phyloP scores from a whole-genome alignment of 2,888 invertebrate species.

The Drosophila kuntzei region DNA sequence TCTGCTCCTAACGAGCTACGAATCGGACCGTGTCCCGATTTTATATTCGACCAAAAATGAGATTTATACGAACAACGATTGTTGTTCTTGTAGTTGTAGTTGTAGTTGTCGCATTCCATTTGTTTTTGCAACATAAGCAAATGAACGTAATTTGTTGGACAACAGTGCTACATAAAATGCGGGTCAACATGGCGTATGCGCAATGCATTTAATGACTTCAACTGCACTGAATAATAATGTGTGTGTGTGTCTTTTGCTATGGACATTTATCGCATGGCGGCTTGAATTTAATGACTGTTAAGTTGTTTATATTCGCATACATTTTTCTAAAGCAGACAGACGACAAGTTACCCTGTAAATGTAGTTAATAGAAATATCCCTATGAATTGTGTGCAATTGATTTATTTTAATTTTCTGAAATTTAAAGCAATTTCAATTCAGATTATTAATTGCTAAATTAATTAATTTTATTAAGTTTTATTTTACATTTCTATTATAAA shows the following conservation, averaged over 20 bases:
- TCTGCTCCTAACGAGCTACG: conserved; percentile 36
- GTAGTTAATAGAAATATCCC: not conserved
- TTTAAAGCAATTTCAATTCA: no score
- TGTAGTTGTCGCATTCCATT: conserved; percentile 49
- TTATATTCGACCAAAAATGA: conserved; percentile 46
- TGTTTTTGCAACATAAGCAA: conserved; percentile 59
- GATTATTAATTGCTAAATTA: no score
- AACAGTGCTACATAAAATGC: conserved; percentile 20
- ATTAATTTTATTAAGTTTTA: no score
- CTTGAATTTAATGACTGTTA: conserved; percentile 69
- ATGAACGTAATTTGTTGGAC: conserved; percentile 65
- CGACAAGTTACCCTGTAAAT: not conserved
- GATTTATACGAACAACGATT: conserved; percentile 65
- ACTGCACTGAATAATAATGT: conserved; percentile 45
- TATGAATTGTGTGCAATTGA: no score
- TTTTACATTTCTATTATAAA: no score
- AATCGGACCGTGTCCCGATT: conserved; percentile 4
- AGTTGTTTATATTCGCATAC: conserved; percentile 37
- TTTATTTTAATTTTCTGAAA: no score
- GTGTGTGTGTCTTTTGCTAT: conserved; percentile 51
- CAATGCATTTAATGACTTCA: conserved; percentile 64
- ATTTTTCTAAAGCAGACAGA: not conserved
- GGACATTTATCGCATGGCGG: conserved; percentile 71
- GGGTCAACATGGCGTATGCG: conserved; percentile 56
- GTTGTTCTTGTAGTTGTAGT: conserved; percentile 11